Base-by-base conservation (phyloP, 2,888 invertebrate species). In the Apoda limacodes region DNA sequence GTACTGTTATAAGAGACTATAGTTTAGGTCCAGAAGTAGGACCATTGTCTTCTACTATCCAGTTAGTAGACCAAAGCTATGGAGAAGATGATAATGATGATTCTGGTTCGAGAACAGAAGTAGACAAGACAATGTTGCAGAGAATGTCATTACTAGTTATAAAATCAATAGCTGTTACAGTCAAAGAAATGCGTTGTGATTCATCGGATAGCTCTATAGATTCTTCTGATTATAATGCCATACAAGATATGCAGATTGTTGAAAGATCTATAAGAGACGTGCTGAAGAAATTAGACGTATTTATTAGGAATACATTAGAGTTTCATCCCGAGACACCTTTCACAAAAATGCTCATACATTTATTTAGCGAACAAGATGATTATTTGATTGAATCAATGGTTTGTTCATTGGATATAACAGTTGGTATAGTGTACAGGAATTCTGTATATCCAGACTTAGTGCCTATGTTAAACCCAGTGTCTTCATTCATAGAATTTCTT, bases 341-440 rank as follows among this genome's bases (percentile, higher is more conserved):
- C 45, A 92, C 93, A 1, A 93, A 93, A 69, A 91, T 94, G 83
- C 83, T 95, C 28, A 90, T 94, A 35, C 91, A 92, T 61, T 74
- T 95, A 34, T 94, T 95, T 54, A 90, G 90, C 49, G 93, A 95
- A 66, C 94, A 95, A 62, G 94, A 95, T 56, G 95, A 95, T 66
- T 92, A 92, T 52, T 72, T 95, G 46, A 91, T 95, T 35, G 95
- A 95, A 75, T 90, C 93, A 3, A 93, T 95, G 93, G 91, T 95
- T 5, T 94, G 94, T 61, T 92, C 92, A 20, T 68, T 95, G 27
- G 94, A 95, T 63, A 93, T 94, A 25, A 92, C 91, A 1, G 88
- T 90, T 13, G 93, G 93, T 22, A 88, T 94, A 33, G 90, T 90
- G 13, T 90, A 91, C 57, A 85, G 92, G 28, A 90, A 91, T 52